Percentiles rank a stretch among this genome's conserved stretches.
These are phyloP conservation scores for Sussaba pulchella DNA, from an alignment of 2,888 invertebrate species.

Conservation along the genomic window DNA sequence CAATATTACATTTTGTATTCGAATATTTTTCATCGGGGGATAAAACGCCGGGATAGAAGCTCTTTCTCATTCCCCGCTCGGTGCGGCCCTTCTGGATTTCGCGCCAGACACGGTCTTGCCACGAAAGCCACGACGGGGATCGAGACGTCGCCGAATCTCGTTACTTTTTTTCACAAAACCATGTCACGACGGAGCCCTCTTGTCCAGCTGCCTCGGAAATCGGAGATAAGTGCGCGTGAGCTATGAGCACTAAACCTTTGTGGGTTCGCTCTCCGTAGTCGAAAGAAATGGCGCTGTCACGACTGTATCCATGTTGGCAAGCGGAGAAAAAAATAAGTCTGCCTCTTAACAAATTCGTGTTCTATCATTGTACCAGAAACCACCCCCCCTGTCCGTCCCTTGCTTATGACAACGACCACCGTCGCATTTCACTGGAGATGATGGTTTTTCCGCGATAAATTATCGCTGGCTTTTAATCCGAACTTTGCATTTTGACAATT, in stretches of 20 bases:
- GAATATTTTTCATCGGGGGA: constrained; percentile 48
- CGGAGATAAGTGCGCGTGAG: constrained; percentile 47
- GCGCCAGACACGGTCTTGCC: not conserved
- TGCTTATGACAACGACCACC: not conserved
- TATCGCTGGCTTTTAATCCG: too few relatives aligned
- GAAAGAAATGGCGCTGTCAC: constrained; percentile 18
- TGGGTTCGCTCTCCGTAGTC: constrained; percentile 18
- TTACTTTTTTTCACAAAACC: constrained; percentile 42
- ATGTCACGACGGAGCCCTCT: not conserved
- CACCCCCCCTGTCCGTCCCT: not conserved
- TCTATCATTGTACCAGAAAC: constrained; percentile 32
- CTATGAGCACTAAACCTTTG: not conserved
- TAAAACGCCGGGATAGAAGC: constrained; percentile 32
- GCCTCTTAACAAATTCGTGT: constrained; percentile 38
- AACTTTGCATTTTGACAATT: too few relatives aligned
- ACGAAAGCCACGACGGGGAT: constrained; percentile 36
- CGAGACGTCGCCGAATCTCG: constrained; percentile 53
- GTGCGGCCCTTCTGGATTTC: not conserved
- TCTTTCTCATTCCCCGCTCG: constrained; percentile 28
- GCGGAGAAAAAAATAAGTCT: constrained; percentile 11
- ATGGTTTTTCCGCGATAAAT: too few relatives aligned
- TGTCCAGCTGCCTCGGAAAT: constrained; percentile 31
- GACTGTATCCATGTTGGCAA: not conserved
- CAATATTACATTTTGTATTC: constrained; percentile 62
- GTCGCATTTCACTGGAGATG: constrained; percentile 36